These are phyloP conservation scores for Panurus biarmicus DNA, from an alignment of 2,113 vertebrate species.

Conservation along the genomic window DNA sequence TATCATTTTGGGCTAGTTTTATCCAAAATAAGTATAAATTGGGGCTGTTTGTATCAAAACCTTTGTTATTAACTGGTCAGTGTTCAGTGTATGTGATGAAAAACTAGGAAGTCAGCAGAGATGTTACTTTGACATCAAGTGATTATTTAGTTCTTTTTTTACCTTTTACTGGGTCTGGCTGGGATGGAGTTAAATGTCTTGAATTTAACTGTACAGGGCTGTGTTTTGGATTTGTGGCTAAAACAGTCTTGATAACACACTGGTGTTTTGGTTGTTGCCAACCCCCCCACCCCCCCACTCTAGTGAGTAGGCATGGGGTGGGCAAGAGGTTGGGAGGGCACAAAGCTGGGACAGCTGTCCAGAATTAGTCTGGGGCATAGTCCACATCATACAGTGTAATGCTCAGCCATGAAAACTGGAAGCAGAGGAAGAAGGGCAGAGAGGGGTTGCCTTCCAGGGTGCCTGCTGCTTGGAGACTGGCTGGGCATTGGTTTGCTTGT, in stretches of 20 bases:
- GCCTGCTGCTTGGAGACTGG: not conserved
- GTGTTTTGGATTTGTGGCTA: not conserved
- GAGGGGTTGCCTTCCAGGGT: not conserved
- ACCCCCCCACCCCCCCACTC: rapidly evolving
- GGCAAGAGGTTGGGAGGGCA: not conserved
- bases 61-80: not conserved
- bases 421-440: not conserved
- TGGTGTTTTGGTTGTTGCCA: not conserved
- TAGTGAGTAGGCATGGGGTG: not conserved
- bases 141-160: not conserved
- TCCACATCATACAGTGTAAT: rapidly evolving
- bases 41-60: not conserved
- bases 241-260: not conserved
- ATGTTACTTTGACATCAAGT: not conserved
- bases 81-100: not conserved
- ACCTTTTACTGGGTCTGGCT: not conserved
- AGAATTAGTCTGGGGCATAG: not conserved
- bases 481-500: not conserved
- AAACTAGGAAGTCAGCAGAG: not conserved
- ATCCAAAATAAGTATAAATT: not conserved
- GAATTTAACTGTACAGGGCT: not conserved
- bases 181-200: not conserved
- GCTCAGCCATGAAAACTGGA: not conserved
- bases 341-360: not conserved
- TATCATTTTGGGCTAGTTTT: not conserved